A percentile compares a stretch with the other conserved stretches of the same genome.
These are phyloP conservation scores for Arothron firmamentum DNA, from an alignment of 2,113 vertebrate species.

Conservation along the genomic window DNA sequence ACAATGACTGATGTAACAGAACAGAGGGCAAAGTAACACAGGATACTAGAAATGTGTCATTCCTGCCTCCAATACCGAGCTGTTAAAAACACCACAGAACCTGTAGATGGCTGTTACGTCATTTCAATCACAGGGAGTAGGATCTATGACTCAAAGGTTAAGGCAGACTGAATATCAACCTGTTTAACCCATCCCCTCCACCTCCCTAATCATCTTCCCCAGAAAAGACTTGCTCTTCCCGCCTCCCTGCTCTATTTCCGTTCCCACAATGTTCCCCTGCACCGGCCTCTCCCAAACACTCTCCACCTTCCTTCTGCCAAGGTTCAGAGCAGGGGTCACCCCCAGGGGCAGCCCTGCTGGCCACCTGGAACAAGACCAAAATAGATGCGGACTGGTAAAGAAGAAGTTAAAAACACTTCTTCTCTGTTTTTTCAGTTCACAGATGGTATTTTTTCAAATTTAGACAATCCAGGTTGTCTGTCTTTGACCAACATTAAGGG, in stretches of 20 bases:
- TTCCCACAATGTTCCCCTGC: conserved; percentile 32
- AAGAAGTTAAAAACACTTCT: conserved; percentile 50
- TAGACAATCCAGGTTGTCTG: too few species aligned
- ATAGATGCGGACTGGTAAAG: conserved; percentile 61
- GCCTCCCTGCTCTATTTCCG: conserved; percentile 16
- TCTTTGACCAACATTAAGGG: too few species aligned
- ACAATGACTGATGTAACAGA: conserved; percentile 60
- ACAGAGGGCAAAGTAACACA: conserved; percentile 30
- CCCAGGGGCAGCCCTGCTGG: conserved; percentile 25
- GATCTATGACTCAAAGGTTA: too few species aligned
- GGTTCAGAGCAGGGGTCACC: conserved; percentile 25
- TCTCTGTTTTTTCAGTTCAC: too few species aligned
- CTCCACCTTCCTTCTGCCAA: neutral
- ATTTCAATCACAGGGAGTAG: neutral
- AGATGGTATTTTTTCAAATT: too few species aligned
- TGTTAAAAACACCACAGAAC: conserved; percentile 4
- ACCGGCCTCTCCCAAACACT: conserved; percentile 4
- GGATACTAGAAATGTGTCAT: conserved; percentile 48
- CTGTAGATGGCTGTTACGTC: neutral
- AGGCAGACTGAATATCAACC: neutral
- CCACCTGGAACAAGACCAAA: conserved; percentile 59
- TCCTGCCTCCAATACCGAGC: conserved; percentile 15
- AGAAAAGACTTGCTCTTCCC: conserved; percentile 1
- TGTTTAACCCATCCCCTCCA: conserved; percentile 5
- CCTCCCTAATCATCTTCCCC: neutral